Evolutionary conservation across 2,113 vertebrate species (phyloP).

Genomic region (Tapirus terrestris): DNA sequence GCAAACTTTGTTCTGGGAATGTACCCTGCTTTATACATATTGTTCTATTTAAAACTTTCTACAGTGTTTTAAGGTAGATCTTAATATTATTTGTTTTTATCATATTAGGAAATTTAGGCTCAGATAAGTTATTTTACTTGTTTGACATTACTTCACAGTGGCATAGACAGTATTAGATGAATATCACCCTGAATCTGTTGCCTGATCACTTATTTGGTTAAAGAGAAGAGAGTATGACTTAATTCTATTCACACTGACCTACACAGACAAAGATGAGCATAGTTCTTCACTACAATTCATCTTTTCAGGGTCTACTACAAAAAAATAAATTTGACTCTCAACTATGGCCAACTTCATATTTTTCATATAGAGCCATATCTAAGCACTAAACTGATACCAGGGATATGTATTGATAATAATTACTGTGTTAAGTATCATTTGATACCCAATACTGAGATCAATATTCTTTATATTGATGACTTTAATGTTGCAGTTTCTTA

Average conservation of each 20-base stretch:
- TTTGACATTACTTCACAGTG: background rate
- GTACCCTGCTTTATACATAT: background rate
- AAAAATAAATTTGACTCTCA: background rate
- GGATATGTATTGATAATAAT: background rate
- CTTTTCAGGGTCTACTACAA: background rate
- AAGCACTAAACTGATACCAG: background rate
- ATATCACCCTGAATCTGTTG: background rate
- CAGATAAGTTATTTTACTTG: background rate
- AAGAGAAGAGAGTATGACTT: background rate
- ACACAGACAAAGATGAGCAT: background rate
- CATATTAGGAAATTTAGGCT: background rate
- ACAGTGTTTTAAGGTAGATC: background rate
- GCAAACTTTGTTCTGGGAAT: background rate
- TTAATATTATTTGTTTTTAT: background rate
- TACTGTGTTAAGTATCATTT: background rate
- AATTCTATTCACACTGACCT: background rate
- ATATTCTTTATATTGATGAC: background rate
- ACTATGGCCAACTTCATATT: background rate
- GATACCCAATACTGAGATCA: background rate
- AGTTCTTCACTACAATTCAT: background rate
- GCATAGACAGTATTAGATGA: background rate
- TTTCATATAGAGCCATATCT: background rate
- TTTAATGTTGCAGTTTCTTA: background rate
- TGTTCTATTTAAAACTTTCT: background rate
- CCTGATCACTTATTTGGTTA: background rate